These are phyloP conservation scores for Semotilus atromaculatus DNA, from an alignment of 2,797 vertebrate genomes.

Conservation along the genomic window DNA sequence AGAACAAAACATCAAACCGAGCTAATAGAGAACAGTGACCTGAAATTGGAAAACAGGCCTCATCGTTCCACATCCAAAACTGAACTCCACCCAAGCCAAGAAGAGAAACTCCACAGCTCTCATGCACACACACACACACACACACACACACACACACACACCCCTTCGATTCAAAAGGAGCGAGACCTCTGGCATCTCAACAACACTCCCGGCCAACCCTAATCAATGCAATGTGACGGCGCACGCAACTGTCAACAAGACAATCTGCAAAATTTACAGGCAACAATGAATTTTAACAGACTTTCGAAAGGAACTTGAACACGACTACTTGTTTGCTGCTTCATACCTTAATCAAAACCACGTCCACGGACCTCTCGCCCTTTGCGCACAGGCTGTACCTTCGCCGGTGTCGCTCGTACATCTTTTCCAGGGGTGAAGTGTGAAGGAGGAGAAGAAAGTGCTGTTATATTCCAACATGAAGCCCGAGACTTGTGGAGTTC, in stretches of 20 bases:
- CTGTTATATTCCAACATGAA: conserved; percentile 69
- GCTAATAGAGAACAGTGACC: conserved; percentile 15
- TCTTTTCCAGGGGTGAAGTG: conserved; percentile 68
- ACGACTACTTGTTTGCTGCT: neutral
- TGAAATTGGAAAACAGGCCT: conserved; percentile 41
- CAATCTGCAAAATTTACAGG: neutral
- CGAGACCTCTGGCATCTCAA: conserved; percentile 26
- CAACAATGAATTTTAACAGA: neutral
- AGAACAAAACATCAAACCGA: conserved; percentile 9
- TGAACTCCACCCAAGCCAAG: conserved; percentile 54
- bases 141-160: neutral
- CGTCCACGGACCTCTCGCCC: conserved; percentile 89
- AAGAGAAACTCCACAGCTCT: conserved; percentile 29
- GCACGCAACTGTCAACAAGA: conserved; percentile 7
- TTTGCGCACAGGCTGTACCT: conserved; percentile 94
- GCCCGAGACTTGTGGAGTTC: conserved; percentile 31
- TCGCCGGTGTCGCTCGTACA: conserved; percentile 96
- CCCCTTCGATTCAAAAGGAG: neutral
- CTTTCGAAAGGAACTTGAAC: neutral
- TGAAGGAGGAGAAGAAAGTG: neutral
- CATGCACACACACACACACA: conserved; percentile 18
- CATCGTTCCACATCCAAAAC: conserved; percentile 50
- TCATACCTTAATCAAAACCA: conserved; percentile 95
- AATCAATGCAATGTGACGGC: conserved; percentile 24
- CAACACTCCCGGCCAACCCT: conserved; percentile 18